Evolutionary conservation across 2,797 vertebrate genomes (phyloP).

Genomic region (Florisuga fusca): DNA sequence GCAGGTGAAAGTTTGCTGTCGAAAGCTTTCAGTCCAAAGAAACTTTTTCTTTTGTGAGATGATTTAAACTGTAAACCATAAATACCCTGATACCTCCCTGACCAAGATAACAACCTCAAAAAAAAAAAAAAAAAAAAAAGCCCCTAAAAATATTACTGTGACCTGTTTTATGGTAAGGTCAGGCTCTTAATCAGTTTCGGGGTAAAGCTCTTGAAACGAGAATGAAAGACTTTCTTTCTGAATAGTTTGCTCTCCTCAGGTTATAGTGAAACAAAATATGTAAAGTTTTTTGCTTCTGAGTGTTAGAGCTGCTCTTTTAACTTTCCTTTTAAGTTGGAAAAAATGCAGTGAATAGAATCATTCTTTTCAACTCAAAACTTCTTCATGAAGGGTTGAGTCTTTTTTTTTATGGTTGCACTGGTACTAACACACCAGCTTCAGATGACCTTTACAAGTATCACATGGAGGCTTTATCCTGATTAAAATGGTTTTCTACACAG

Average conservation of each 20-base stretch:
- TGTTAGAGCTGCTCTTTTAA: constrained; percentile 79
- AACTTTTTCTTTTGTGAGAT: constrained; percentile 68
- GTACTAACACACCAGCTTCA: constrained; percentile 64
- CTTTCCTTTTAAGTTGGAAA: constrained; percentile 80
- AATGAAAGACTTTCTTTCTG: constrained; percentile 77
- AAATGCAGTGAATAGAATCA: constrained; percentile 79
- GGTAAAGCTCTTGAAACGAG: constrained; percentile 75
- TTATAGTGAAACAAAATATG: constrained; percentile 80
- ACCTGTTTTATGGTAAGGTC: constrained; percentile 67
- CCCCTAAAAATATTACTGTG: constrained; percentile 69
- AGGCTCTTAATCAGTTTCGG: constrained; percentile 77
- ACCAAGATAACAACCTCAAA: constrained; percentile 42
- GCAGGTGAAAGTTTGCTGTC: constrained; percentile 57
- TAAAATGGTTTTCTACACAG: constrained; percentile 79
- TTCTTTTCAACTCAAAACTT: constrained; percentile 81
- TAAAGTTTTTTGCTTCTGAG: constrained; percentile 78
- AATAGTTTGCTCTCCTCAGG: constrained; percentile 77
- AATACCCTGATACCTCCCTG: constrained; percentile 65
- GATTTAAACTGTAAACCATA: constrained; percentile 70
- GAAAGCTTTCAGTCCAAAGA: constrained; percentile 58
- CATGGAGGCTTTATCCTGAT: constrained; percentile 77
- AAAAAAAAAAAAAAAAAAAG: constrained; percentile 8
- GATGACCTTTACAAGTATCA: constrained; percentile 76
- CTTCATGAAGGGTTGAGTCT: constrained; percentile 72
- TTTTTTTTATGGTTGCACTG: constrained; percentile 72